A percentile compares a stretch with the other conserved stretches of the same genome.
Evolutionary conservation across 2,797 vertebrate species (phyloP).

Genomic region (Pyrocephalus nanus): DNA sequence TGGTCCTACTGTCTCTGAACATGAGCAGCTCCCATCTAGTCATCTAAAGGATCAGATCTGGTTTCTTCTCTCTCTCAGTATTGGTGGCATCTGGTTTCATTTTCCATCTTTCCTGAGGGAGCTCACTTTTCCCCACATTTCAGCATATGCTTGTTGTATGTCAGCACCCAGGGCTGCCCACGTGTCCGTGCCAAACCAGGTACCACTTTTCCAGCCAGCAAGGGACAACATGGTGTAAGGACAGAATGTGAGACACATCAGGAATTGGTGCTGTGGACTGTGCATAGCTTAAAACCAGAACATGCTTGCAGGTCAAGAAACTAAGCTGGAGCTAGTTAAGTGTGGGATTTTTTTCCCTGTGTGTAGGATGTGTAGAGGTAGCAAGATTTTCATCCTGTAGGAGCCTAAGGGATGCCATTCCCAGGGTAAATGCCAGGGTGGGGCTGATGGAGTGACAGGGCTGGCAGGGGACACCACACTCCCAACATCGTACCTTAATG

Average conservation of each 20-base stretch:
- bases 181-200: not conserved
- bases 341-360: not conserved
- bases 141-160: not conserved
- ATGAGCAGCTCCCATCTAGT: constrained; percentile 48
- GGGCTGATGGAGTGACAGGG: not conserved
- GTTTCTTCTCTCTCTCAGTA: constrained; percentile 46
- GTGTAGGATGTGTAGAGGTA: not conserved
- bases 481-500: not conserved
- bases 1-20: constrained; percentile 34
- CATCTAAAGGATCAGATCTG: constrained; percentile 57
- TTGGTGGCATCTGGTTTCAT: constrained; percentile 57
- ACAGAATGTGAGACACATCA: not conserved
- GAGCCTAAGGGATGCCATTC: not conserved
- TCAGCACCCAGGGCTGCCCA: not conserved
- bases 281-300: not conserved
- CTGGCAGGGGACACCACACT: not conserved
- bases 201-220: not conserved
- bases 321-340: not conserved
- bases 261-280: not conserved
- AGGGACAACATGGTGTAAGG: not conserved
- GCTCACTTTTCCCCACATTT: constrained; percentile 56
- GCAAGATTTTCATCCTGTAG: not conserved
- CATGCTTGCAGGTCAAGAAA: not conserved
- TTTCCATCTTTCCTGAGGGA: constrained; percentile 45
- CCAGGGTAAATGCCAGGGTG: not conserved